phyloP scores from a whole-genome alignment of 2,113 vertebrate species.

The Atrichornis clamosus region DNA sequence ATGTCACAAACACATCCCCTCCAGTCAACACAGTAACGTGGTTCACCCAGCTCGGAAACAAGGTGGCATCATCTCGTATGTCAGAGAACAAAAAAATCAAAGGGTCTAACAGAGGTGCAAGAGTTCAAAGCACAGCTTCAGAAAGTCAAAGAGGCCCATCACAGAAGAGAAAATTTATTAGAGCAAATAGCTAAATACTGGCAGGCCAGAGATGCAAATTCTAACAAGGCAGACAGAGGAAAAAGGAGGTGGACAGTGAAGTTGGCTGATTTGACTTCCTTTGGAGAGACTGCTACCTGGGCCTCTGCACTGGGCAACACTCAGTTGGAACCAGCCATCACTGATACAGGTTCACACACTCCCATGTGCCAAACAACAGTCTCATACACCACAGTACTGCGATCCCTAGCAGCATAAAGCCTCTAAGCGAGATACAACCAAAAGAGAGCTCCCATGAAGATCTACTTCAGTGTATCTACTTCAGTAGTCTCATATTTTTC shows the following conservation, averaged over 20 bases:
- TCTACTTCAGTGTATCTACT: background rate
- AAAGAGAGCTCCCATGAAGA: background rate
- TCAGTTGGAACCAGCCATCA: background rate
- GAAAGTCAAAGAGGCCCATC: background rate
- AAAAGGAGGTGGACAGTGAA: background rate
- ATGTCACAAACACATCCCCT: rapidly evolving
- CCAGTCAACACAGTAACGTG: background rate
- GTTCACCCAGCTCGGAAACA: background rate
- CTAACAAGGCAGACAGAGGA: background rate
- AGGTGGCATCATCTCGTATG: rapidly evolving
- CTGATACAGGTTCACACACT: background rate
- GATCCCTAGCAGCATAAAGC: background rate
- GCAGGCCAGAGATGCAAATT: background rate
- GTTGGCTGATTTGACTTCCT: background rate
- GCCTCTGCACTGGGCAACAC: background rate
- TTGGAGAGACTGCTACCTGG: background rate
- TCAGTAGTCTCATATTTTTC: background rate
- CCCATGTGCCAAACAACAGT: background rate
- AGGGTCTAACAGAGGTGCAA: background rate
- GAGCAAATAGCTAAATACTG: background rate
- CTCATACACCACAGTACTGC: background rate
- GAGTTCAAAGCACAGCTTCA: background rate
- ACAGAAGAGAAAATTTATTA: background rate
- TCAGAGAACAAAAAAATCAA: background rate
- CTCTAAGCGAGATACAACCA: background rate